Evolutionary conservation across 2,888 invertebrate genomes (phyloP).

Genomic region (Polymixis lichenea): DNA sequence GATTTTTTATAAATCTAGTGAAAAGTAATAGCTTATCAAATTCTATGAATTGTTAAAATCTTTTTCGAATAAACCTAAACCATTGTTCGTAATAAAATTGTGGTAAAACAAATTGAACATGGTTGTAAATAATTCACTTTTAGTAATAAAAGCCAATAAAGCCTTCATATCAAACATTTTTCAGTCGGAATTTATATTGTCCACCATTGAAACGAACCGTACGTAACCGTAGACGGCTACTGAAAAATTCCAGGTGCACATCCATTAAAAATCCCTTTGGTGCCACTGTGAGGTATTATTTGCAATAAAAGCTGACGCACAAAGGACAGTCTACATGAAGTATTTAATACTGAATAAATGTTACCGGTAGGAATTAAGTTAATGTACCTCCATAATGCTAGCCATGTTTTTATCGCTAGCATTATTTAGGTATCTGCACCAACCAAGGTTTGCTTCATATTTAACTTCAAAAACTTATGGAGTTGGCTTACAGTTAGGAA

Average conservation of each 20-base stretch:
- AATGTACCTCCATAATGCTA: not conserved
- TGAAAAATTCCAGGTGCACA: constrained; percentile 54
- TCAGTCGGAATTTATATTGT: constrained; percentile 45
- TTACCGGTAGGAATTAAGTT: not conserved
- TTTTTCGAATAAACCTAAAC: constrained; percentile 26
- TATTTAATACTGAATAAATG: constrained; percentile 3
- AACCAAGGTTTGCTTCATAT: too few species aligned
- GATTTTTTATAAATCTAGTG: not conserved
- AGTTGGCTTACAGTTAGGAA: too few species aligned
- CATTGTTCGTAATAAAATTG: constrained; percentile 3
- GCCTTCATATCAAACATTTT: constrained; percentile 26
- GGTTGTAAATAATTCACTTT: constrained; percentile 37
- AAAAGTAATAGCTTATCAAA: not conserved
- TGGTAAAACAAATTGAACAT: constrained; percentile 27
- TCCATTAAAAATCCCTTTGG: constrained; percentile 53
- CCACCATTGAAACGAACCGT: constrained; percentile 35
- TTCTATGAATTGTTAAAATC: constrained; percentile 22
- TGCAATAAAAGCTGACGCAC: constrained; percentile 35
- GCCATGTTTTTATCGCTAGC: too few species aligned
- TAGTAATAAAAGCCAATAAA: constrained; percentile 47
- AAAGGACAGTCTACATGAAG: constrained; percentile 3
- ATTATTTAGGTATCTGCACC: too few species aligned
- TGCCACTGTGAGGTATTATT: constrained; percentile 36
- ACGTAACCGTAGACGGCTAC: constrained; percentile 14
- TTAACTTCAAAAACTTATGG: too few species aligned